These are phyloP conservation scores for Oryzias curvinotus DNA, from an alignment of 2,113 vertebrate species.

Conservation along the genomic window DNA sequence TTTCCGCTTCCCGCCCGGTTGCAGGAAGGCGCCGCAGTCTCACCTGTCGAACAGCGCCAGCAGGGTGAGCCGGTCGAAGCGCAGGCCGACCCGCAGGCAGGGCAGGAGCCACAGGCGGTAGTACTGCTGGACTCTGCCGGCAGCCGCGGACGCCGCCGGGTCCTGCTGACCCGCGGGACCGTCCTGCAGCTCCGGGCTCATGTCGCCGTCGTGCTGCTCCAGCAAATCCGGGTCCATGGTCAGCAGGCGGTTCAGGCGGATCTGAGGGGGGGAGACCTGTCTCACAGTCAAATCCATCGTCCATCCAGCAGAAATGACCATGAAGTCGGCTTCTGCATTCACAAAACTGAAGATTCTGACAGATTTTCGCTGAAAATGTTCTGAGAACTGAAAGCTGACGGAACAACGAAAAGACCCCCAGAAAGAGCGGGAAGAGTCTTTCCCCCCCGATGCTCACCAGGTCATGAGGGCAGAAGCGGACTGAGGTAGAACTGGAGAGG, in stretches of 20 bases:
- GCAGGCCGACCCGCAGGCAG: constrained; percentile 93
- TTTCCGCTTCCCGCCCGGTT: too few relatives aligned
- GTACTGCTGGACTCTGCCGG: constrained; percentile 91
- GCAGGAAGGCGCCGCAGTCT: background rate
- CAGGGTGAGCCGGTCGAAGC: constrained; percentile 97
- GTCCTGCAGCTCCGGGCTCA: constrained; percentile 94
- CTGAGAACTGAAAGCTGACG: too few relatives aligned
- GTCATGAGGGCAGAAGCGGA: constrained; percentile 99
- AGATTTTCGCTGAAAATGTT: too few relatives aligned
- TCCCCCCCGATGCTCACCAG: constrained; percentile 83
- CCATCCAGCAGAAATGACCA: too few relatives aligned
- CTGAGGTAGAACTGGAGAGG: constrained; percentile 99
- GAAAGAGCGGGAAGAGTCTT: too few relatives aligned
- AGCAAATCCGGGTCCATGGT: constrained; percentile 94
- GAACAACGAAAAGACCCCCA: too few relatives aligned
- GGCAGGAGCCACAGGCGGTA: constrained; percentile 97
- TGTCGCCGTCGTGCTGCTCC: constrained; percentile 93
- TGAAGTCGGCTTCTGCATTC: too few relatives aligned
- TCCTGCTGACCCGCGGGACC: constrained; percentile 84
- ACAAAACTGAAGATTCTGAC: too few relatives aligned
- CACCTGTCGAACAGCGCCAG: constrained; percentile 97
- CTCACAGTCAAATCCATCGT: constrained; percentile 6
- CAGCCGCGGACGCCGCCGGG: constrained; percentile 48
- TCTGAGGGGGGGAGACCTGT: constrained; percentile 81
- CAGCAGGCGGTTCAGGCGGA: constrained; percentile 92